Evolutionary conservation across 2,113 vertebrate genomes (phyloP).

Genomic region (Paratilapia polleni): DNA sequence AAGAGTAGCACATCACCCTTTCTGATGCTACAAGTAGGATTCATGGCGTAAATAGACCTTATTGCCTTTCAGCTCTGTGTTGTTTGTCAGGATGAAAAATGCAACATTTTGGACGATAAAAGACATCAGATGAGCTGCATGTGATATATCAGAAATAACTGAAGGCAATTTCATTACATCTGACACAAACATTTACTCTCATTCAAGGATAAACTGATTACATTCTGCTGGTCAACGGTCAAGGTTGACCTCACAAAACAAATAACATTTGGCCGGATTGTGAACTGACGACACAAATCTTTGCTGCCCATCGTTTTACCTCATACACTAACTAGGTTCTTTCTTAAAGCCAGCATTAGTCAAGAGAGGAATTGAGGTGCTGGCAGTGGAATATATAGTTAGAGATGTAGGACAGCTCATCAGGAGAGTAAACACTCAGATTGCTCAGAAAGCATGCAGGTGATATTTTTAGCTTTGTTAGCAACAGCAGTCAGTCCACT

Average conservation of each 20-base stretch:
- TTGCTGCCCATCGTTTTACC: neutral
- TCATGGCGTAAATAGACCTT: slow-evolving; percentile 27
- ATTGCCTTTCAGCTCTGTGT: slow-evolving; percentile 12
- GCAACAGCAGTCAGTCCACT: neutral
- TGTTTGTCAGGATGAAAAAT: slow-evolving; percentile 7
- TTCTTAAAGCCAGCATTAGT: neutral
- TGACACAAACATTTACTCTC: neutral
- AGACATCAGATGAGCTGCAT: neutral
- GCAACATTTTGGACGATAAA: neutral
- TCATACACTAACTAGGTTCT: neutral
- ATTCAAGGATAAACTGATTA: neutral
- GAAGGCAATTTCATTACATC: neutral
- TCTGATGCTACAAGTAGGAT: slow-evolving; percentile 39
- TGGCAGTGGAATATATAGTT: neutral
- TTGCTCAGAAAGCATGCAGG: neutral
- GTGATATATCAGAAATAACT: neutral
- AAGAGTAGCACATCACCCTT: slow-evolving; percentile 46
- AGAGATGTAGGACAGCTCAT: neutral
- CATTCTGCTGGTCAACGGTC: neutral
- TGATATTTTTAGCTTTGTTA: slow-evolving; percentile 12
- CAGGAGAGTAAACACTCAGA: slow-evolving; percentile 14
- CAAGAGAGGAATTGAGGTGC: neutral
- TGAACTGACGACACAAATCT: neutral
- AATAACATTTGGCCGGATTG: neutral
- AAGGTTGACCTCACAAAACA: neutral